Percentiles rank a stretch among this genome's conserved stretches.
phyloP scores from a whole-genome alignment of 64 coral and sea anemone species.

The Dendronephthya gigantea region DNA sequence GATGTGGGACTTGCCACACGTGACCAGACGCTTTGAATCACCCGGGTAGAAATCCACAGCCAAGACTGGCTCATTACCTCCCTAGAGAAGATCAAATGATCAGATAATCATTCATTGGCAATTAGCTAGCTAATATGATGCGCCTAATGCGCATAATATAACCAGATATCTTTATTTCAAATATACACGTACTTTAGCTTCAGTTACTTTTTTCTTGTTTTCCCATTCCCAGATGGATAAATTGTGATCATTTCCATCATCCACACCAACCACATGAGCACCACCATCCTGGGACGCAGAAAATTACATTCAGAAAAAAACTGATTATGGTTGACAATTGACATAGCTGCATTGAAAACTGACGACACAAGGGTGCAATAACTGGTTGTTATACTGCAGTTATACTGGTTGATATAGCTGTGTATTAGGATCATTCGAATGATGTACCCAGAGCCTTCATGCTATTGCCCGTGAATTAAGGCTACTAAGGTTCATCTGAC shows the following conservation, averaged over 20 bases:
- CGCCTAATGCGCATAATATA: too few species aligned
- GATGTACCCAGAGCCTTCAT: too few species aligned
- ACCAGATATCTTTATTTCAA: too few species aligned
- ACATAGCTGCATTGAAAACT: too few species aligned
- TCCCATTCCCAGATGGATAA: slow-evolving; percentile 68
- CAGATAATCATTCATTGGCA: too few species aligned
- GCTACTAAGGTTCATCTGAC: too few species aligned
- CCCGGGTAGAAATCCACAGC: slow-evolving; percentile 29
- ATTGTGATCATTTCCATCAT: slow-evolving; percentile 63
- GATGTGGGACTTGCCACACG: slow-evolving; percentile 71
- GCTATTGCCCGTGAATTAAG: too few species aligned
- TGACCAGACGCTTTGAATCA: slow-evolving; percentile 42
- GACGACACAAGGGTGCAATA: too few species aligned
- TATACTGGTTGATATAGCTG: not conserved
- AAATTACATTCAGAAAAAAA: not conserved
- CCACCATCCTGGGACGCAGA: slow-evolving; percentile 30
- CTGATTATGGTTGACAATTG: too few species aligned
- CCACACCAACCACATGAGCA: slow-evolving; percentile 44
- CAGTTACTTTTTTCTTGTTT: slow-evolving; percentile 46
- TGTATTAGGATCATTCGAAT: not conserved
- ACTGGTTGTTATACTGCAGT: too few species aligned
- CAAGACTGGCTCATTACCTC: slow-evolving; percentile 49
- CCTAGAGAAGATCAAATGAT: slow-evolving; percentile 32
- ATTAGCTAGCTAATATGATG: too few species aligned
- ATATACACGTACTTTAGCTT: slow-evolving; percentile 36